Evolutionary conservation across 1,140 invertebrate species (phyloP), one percentile per base, ranked within the genome.

Genomic region (Trinorchestia longiramus): DNA sequence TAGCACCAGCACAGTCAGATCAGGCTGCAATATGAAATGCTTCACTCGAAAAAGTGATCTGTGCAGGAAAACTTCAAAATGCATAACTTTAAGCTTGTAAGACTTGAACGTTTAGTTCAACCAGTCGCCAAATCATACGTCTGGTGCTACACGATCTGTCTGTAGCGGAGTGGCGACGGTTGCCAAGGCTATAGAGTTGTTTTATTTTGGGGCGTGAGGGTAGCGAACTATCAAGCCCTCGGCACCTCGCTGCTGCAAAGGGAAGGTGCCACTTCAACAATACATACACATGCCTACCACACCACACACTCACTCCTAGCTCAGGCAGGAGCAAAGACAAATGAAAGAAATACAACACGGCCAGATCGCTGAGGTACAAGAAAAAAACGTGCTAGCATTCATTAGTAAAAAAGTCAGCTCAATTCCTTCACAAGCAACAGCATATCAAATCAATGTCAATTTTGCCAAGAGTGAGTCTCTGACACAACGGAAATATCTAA

Each of bases 161-260:
- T 77, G 62, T 77, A 77, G 62, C 62, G 62, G 28, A 77, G 62
- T 77, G 28, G 62, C 62, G 62, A 19, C 62, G 62, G 62, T 77
- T 77, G 62, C 62, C 62, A 77, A 77, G 62, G 62, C 62, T 77
- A 77, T 77, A 77, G 62, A 77, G 62, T 77, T 77, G 62, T 77
- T 77, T 77, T 77, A 77, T 77, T 77, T 77, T 77, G 62, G 62
- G 62, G 8, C 62, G 62, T 28, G 62, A 77, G 62, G 62, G 62
- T 77, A 77, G 62, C 62, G 62, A 77, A 77, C 62, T 77, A 77
- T 77, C 62, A 77, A 77, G 62, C 62, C 62, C 62, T 77, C 62
- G 36, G 62, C 62, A 77, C 62, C 62, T 77, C 62, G 28, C 62
- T 77, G 62, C 62, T 77, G 62, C 62, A 77, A 19, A 53, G 62